phyloP scores from a whole-genome alignment of 2,797 vertebrate genomes.

The Tiaroga cobitis region DNA sequence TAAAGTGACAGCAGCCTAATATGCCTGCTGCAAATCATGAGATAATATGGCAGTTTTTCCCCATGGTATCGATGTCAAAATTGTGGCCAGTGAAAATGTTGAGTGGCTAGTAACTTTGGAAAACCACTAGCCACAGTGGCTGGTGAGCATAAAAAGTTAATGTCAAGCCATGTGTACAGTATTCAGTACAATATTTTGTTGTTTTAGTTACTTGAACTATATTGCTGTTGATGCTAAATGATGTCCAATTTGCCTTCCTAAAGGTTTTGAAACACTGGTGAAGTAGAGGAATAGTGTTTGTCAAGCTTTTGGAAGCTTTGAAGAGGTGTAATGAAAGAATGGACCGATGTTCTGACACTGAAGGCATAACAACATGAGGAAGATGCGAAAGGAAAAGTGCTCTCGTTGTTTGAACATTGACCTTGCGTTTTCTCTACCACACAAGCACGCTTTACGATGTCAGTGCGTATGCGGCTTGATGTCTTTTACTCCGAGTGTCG shows the following conservation, averaged over 20 bases:
- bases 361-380: background rate
- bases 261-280: background rate
- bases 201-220: background rate
- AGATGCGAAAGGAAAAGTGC: background rate
- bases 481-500: background rate
- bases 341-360: background rate
- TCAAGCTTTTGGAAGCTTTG: background rate
- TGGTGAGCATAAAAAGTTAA: too few species aligned
- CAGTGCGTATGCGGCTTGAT: background rate
- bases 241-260: background rate
- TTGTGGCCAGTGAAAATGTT: too few species aligned
- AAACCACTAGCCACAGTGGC: too few species aligned
- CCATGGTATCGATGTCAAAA: too few species aligned
- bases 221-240: background rate
- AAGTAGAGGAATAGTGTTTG: background rate
- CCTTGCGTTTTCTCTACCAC: constrained; percentile 6
- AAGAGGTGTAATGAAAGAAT: background rate
- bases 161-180: too few species aligned
- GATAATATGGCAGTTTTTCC: too few species aligned
- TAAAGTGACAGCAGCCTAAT: too few species aligned
- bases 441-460: background rate
- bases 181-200: background rate
- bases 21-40: too few species aligned
- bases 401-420: background rate
- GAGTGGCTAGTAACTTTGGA: too few species aligned